A percentile compares a stretch with the other conserved stretches of the same genome.
These are phyloP conservation scores for Chinchilla lanigera DNA, from an alignment of 2,113 vertebrate species.

Conservation along the genomic window DNA sequence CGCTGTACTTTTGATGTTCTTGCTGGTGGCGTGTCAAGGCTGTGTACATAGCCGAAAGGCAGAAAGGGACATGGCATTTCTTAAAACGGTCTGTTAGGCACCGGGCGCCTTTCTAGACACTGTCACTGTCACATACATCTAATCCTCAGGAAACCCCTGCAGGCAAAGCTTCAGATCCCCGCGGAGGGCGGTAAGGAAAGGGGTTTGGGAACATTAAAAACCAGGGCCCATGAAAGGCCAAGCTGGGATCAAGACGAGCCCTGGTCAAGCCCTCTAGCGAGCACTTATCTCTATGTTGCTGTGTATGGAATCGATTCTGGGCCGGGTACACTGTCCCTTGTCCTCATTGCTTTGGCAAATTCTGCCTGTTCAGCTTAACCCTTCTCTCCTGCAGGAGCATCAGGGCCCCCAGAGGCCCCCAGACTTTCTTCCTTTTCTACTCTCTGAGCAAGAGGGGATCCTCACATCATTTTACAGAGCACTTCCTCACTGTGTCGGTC, in stretches of 20 bases:
- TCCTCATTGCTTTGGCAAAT: not conserved
- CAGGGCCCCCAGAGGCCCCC: not conserved
- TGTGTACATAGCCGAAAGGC: conserved; percentile 59
- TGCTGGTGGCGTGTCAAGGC: conserved; percentile 66
- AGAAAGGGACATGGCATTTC: conserved; percentile 60
- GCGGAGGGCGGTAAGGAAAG: not conserved
- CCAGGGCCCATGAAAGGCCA: not conserved
- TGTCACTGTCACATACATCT: conserved; percentile 45
- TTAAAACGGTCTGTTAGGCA: conserved; percentile 54
- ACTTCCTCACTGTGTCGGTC: not conserved
- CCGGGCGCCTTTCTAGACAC: not conserved
- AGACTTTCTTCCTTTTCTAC: not conserved
- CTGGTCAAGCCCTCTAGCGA: not conserved
- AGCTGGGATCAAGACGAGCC: not conserved
- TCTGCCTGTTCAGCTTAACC: not conserved
- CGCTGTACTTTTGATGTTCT: conserved; percentile 67
- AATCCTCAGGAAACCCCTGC: not conserved
- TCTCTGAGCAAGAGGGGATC: not conserved
- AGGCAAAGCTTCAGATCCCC: not conserved
- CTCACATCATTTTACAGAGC: not conserved
- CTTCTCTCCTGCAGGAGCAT: not conserved
- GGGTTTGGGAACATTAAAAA: not conserved
- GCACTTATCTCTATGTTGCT: fast-evolving
- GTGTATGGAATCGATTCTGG: fast-evolving
- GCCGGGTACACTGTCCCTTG: not conserved